Evolutionary conservation across 2,113 vertebrate genomes (phyloP), one percentile per base, ranked within the genome.

Genomic region (Macquaria ambigua): DNA sequence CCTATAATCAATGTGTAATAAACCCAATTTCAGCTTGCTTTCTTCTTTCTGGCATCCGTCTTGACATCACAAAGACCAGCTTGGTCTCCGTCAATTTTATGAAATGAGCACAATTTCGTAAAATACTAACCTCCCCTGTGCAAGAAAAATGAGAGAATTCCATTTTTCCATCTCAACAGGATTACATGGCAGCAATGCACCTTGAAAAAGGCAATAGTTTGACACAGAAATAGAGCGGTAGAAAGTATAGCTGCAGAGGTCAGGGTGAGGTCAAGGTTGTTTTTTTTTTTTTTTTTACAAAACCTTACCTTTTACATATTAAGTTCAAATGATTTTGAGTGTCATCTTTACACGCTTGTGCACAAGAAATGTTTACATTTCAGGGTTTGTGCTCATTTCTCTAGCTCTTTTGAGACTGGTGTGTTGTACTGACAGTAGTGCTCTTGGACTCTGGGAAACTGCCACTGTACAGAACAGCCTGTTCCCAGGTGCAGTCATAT

Each of bases 401-500:
- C 16, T 6, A 14, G 50, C 63, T 78, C 58, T 59, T 79, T 31
- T 15, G 61, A 80, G 69, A 1, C 9, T 48, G 31, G 76, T 63
- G n/a, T 74, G 72, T 69, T 69, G 50, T 23, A 4, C 50, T 81
- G 62, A 80, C 77, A 83, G 62, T 39, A 6, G 25, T 20, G 76
- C 52, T 86, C 37, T 10, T 79, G 77, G 83, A 83, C 86, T 90
- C 66, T 86, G 89, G 87, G 87, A 89, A 90, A 39, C 68, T 50
- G 77, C 72, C 74, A 67, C 73, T 15, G 74, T 23, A 41, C 72
- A 70, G 75, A 85, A 78, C 91, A 79, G 85, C 74, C 81, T 85
- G 88, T 93, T 92, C 90, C 89, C 92, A 93, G 90, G 89, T 91
- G 91, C 91, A 82, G 83, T 78, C 85, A 67, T 90, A 89, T 93